These are phyloP conservation scores for Callopanchax toddi DNA, from an alignment of 2,113 vertebrate species.

Conservation along the genomic window DNA sequence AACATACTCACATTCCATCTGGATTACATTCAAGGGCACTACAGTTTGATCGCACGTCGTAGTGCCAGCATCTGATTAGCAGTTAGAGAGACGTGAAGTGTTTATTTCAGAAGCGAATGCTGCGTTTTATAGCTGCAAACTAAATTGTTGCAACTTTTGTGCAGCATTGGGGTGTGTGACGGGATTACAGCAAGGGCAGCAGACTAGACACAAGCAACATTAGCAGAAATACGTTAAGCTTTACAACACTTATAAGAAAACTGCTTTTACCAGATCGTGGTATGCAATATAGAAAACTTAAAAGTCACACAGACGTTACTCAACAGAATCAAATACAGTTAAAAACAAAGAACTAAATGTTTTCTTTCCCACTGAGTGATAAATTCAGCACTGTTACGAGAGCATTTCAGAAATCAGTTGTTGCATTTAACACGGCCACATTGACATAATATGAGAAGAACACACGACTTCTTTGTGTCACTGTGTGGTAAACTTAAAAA, in stretches of 20 bases:
- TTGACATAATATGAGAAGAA: constrained; percentile 25
- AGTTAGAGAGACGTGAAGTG: constrained; percentile 19
- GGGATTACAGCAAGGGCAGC: constrained; percentile 26
- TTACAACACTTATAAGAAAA: constrained; percentile 59
- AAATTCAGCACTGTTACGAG: constrained; percentile 27
- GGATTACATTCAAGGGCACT: constrained; percentile 41
- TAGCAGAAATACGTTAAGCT: constrained; percentile 54
- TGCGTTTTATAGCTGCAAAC: constrained; percentile 3
- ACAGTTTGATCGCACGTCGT: constrained; percentile 17
- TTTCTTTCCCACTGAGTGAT: constrained; percentile 20
- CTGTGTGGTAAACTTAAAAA: constrained; percentile 23
- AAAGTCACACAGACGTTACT: constrained; percentile 45
- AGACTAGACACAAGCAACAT: constrained; percentile 55
- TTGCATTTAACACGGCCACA: constrained; percentile 31
- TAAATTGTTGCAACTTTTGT: background rate
- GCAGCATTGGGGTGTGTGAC: constrained; percentile 20
- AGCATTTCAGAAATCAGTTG: constrained; percentile 31
- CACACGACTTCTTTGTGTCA: constrained; percentile 20
- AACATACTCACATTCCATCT: constrained; percentile 41
- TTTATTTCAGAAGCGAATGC: constrained; percentile 24
- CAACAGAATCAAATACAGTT: constrained; percentile 43
- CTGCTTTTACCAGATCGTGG: constrained; percentile 35
- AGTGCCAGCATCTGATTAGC: constrained; percentile 12
- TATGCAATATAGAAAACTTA: constrained; percentile 42
- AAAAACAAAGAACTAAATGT: constrained; percentile 19